Base-by-base conservation (phyloP, 2,888 invertebrate species). In the Diogma glabrata region DNA sequence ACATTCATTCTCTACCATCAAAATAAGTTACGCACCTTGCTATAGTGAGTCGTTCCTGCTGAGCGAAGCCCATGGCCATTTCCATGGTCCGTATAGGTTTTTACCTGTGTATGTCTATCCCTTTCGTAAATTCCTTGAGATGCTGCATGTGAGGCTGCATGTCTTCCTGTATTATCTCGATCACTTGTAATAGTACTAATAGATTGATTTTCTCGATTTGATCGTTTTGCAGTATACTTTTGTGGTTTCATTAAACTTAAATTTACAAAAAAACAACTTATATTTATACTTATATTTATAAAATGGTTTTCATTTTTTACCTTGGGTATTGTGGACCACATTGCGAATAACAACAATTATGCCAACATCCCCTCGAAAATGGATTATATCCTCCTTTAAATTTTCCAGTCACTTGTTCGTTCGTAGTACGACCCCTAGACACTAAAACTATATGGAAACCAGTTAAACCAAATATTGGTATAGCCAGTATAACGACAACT, bases 381-480 rank as follows among this genome's bases (percentile, higher is more conserved):
- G 99, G 99, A 77, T 99, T 99, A 72, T 91, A 94, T 33, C 95
- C 97, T 51, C 94, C 94, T 65, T 94, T 91, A 75, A 97, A 99
- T 75, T 97, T 97, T 52, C 96, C 96, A 14, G 99, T 99, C 55
- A 99, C 97, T 78, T 99, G 99, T 74, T 99, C 99, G 73, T 99
- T 99, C 57, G 99, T 99, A 52, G 99, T 99, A 58, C 97, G 79
- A 33, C 97, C 99, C 55, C 96, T 76, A 23, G 93, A 87, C 51
- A 99, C 95, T 59, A 99, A 78, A 62, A 97, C 88, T 77, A 96
- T 85, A 72, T 99, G 99, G 75, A 99, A 99, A 55, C 92, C 92
- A 54, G 97, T 96, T 65, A 99, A 76, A 59, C 97, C 99, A 71
- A 94, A 86, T 62, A 99, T 94, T 55, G 99, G 99, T 67, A 99